These are phyloP conservation scores for Falco columbarius DNA, from an alignment of 2,797 vertebrate species.

Conservation along the genomic window DNA sequence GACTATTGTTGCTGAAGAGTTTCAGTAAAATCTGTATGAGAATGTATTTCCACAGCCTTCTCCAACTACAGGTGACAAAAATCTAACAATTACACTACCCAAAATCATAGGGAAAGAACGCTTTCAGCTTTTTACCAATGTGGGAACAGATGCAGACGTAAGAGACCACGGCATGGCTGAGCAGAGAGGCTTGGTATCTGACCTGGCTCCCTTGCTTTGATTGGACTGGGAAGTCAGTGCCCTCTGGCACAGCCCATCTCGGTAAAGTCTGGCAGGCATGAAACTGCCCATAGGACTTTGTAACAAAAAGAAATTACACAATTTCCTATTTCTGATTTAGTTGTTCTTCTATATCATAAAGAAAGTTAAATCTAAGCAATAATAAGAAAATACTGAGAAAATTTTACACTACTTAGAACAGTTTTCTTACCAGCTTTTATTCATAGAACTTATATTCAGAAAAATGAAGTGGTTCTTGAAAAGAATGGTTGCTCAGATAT, in stretches of 20 bases:
- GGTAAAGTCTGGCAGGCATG: not conserved
- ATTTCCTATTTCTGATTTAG: not conserved
- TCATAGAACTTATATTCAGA: not conserved
- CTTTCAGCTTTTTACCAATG: not conserved
- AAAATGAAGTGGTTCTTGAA: not conserved
- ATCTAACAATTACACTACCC: not conserved
- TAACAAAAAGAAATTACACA: not conserved
- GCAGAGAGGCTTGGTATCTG: not conserved
- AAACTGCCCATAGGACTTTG: not conserved
- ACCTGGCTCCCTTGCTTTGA: not conserved
- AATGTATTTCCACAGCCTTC: not conserved
- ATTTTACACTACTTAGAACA: not conserved
- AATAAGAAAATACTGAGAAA: not conserved
- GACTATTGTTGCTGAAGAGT: not conserved
- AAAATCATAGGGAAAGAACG: not conserved
- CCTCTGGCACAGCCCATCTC: not conserved
- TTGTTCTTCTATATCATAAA: not conserved
- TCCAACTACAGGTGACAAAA: not conserved
- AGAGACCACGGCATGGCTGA: not conserved
- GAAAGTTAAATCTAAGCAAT: not conserved
- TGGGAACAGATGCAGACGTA: not conserved
- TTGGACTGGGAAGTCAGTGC: not conserved
- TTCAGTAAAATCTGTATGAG: not conserved
- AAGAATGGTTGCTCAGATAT: not conserved
- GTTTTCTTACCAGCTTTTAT: not conserved